phyloP scores from a whole-genome alignment of 2,888 invertebrate genomes.

The Habrosyne pyritoides region DNA sequence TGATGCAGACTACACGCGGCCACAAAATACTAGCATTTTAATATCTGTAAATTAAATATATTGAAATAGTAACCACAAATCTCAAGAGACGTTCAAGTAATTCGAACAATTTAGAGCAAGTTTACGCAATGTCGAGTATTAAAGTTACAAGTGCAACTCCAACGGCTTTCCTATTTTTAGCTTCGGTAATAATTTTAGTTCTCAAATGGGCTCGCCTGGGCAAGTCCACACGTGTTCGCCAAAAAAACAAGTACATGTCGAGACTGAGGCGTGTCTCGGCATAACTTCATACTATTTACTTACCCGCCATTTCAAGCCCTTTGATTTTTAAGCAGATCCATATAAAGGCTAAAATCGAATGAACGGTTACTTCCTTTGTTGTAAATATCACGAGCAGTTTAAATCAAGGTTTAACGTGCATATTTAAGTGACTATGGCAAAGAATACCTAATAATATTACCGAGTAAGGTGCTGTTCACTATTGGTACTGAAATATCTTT shows the following conservation, averaged over 20 bases:
- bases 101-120: neutral
- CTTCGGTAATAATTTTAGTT: constrained; percentile 13
- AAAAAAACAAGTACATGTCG: constrained; percentile 20
- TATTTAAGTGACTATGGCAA: neutral
- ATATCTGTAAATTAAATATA: too few species aligned
- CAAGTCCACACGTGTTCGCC: constrained; percentile 33
- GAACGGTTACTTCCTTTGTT: neutral
- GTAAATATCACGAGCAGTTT: neutral
- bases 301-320: neutral
- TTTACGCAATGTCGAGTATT: neutral
- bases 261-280: constrained; percentile 5
- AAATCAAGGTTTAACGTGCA: neutral
- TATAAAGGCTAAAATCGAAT: neutral
- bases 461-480: too few species aligned
- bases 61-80: too few species aligned
- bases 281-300: neutral
- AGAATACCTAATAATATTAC: neutral
- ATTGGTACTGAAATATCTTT: too few species aligned
- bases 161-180: constrained; percentile 11
- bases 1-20: too few species aligned
- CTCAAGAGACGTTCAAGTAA: neutral
- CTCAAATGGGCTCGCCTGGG: constrained; percentile 27
- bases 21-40: too few species aligned
- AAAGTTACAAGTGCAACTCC: constrained; percentile 16
- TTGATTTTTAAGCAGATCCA: neutral